Evolutionary conservation across 1,140 invertebrate species (phyloP), one percentile per base, ranked within the genome.

Genomic region (Drosophila murphyi): DNA sequence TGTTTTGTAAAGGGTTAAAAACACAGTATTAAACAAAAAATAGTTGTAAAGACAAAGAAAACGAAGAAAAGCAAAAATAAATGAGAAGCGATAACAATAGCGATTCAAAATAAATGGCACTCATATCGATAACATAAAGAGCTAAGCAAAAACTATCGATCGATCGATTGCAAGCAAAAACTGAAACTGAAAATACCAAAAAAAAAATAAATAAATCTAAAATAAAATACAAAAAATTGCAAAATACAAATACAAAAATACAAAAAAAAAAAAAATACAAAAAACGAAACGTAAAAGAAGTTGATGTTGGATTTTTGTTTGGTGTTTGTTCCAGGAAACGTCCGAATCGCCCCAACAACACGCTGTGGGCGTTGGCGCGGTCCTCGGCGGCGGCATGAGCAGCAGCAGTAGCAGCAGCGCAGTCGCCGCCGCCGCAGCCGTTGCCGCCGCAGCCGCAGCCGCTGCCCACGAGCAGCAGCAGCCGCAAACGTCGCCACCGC

Each of bases 291-390:
- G 93, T 92, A 93, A 94, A 96, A 97, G 96, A 97, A 97, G 96
- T 97, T 97, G 96, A 97, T 97, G 96, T 96, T 95, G 95, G 94
- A 94, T 93, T 93, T 96, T 96, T 96, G 96, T 96, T 96, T 96
- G 95, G 96, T 97, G 96, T 97, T 88, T 97, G 96, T 96, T 97
- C 95, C 96, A 97, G 96, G 96, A 96, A 94, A 94, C 95, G 93
- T 96, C 96, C 94, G 95, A 95, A 94, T 95, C 95, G 93, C 94
- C 94, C 72, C 83, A 88, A 82, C 83, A 88, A 93, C 94, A 93
- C 72, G 87, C 82, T 68, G 73, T 78, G 62, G 80, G 83, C 92
- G 93, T 93, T 91, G 93, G 93, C 67, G 60, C 77, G 67, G 92
- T 93, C 87, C 93, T 92, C 90, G 89, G 93, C 78, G 92, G 80